Percentiles rank a stretch among this genome's conserved stretches.
Evolutionary conservation across 2,797 vertebrate species (phyloP).

Genomic region (Myripristis jacobus): DNA sequence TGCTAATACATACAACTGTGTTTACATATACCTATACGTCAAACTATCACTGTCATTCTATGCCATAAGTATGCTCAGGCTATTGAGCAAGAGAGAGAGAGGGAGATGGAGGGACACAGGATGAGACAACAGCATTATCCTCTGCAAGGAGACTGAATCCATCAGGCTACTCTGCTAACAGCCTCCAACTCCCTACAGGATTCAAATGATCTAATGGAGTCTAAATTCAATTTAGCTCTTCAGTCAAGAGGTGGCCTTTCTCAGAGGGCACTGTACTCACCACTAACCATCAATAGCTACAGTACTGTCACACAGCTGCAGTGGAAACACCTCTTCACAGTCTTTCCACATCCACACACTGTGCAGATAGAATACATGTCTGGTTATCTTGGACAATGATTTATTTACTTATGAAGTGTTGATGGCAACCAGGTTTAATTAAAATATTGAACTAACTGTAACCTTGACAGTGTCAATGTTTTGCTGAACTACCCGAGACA

Average conservation of each 20-base stretch:
- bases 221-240: conserved; percentile 70
- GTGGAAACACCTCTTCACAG: conserved; percentile 16
- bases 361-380: neutral
- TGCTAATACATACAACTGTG: neutral
- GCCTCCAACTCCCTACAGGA: conserved; percentile 32
- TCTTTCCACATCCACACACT: conserved; percentile 7
- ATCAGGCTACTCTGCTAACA: conserved; percentile 62
- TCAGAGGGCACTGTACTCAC: conserved; percentile 40
- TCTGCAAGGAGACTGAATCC: conserved; percentile 52
- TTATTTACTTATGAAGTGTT: neutral
- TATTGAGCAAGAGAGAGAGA: neutral
- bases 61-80: neutral
- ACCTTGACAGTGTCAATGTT: conserved; percentile 13
- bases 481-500: conserved; percentile 11
- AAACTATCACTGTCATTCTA: neutral
- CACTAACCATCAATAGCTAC: conserved; percentile 21
- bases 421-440: neutral
- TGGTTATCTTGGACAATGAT: conserved; percentile 1
- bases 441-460: neutral
- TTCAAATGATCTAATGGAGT: conserved; percentile 71
- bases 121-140: conserved; percentile 35
- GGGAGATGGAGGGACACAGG: neutral
- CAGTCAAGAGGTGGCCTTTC: conserved; percentile 27
- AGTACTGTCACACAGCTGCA: conserved; percentile 5
- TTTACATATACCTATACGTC: neutral